Evolutionary conservation across 1,140 invertebrate species (phyloP).

Genomic region (Latrodectus geometricus): DNA sequence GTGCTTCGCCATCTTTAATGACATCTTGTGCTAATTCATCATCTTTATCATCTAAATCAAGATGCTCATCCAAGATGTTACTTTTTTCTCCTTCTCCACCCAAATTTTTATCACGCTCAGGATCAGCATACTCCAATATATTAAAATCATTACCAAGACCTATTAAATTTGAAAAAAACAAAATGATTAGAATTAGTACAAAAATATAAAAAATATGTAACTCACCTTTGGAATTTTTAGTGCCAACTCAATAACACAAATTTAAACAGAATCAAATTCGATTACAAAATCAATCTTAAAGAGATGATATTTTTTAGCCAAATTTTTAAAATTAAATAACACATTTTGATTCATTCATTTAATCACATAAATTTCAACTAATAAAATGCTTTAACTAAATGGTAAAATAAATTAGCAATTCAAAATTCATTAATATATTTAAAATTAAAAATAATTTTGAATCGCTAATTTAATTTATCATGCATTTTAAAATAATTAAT

Average conservation of each 20-base stretch:
- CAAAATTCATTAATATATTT: too few species aligned
- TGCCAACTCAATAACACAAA: neutral
- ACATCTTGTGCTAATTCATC: conserved; percentile 64
- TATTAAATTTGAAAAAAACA: conserved; percentile 64
- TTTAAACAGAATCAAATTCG: neutral
- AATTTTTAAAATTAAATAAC: too few species aligned
- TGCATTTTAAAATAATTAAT: too few species aligned
- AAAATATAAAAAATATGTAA: too few species aligned
- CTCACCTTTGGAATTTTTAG: neutral
- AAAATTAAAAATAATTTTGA: too few species aligned
- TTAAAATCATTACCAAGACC: conserved; percentile 96
- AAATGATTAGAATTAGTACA: too few species aligned
- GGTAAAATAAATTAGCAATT: too few species aligned
- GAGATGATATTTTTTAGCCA: too few species aligned
- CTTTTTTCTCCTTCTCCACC: conserved; percentile 68
- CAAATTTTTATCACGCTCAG: conserved; percentile 81
- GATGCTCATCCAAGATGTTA: conserved; percentile 70
- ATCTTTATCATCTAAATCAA: conserved; percentile 68
- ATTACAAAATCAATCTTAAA: neutral
- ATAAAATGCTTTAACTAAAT: too few species aligned
- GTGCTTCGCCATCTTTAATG: conserved; percentile 43
- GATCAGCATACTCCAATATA: conserved; percentile 94
- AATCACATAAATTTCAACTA: too few species aligned
- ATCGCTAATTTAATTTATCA: too few species aligned
- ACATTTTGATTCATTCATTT: too few species aligned